Evolutionary conservation across 2,888 invertebrate genomes (phyloP), one percentile per base, ranked within the genome.

Genomic region (Escarpia spicata): DNA sequence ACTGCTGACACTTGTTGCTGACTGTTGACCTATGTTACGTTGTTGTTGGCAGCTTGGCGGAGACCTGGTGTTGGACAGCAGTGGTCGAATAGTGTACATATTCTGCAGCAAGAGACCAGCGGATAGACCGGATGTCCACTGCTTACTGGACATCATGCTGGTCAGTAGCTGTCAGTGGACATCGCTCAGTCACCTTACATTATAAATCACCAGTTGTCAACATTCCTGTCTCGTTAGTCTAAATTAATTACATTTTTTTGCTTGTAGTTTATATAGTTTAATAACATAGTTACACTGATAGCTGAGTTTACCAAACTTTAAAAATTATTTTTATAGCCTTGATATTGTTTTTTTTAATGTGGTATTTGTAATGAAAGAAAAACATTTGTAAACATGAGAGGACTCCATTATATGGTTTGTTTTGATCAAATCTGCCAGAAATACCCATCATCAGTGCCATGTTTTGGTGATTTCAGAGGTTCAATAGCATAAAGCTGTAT

Each of bases 1-100:
- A 45, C 45, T 45, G 45, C 45, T 45, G 45, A 45, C 45, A 0
- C 2, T 6, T 45, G 2, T 45, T 45, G 45, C 45, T 45, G 45
- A 45, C 45, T 45, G 45, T 10, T 45, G 45, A 45, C 45, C 45
- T 45, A 10, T 45, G 6, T 37, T 37, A 37, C 1, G 37, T 37
- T 37, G 37, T 52, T 52, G 91, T 44, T 92, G 92, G 31, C 93
- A 96, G 95, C 95, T 95, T 95, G 96, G 96, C 91, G 96, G 96
- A 89, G 95, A 96, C 93, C 95, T 95, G 92, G 95, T 95, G 31
- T 92, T 95, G 15, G 95, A 95, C 92, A 93, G 93, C 45, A 92
- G 94, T 75, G 95, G 96, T 10, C 92, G 75, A 6, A 93, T 95
- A 9, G 92, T 93, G 43, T 94, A 95, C 92, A 60, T 95, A 45